phyloP scores from a whole-genome alignment of 2,113 vertebrate genomes.

The Macrotis lagotis region DNA sequence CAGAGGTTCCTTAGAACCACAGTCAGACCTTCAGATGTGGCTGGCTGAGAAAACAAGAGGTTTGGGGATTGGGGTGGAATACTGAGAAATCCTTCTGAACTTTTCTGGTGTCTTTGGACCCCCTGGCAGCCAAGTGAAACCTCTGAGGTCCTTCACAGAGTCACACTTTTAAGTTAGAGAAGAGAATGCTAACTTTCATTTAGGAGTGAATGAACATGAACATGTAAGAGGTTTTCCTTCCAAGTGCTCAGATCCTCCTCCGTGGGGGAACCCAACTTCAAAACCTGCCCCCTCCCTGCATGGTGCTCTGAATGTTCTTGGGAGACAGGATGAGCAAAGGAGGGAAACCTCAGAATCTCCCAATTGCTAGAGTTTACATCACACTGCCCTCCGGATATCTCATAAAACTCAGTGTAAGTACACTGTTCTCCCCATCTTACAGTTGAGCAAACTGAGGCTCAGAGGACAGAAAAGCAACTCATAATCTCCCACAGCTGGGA shows the following conservation, averaged over 20 bases:
- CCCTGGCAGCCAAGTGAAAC: neutral
- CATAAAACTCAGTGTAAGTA: neutral
- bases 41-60: neutral
- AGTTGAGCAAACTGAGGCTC: neutral
- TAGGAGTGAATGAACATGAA: neutral
- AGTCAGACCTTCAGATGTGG: neutral
- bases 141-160: neutral
- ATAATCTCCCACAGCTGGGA: neutral
- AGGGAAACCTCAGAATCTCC: neutral
- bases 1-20: neutral
- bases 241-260: neutral
- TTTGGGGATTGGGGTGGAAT: neutral
- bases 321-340: neutral
- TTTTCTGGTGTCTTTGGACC: neutral
- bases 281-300: neutral
- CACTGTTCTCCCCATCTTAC: neutral
- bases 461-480: neutral
- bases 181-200: neutral
- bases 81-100: neutral
- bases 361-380: too few relatives aligned
- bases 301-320: neutral
- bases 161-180: neutral
- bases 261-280: neutral
- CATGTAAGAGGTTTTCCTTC: neutral
- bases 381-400: neutral